Base-by-base conservation (phyloP, 2,113 vertebrate genomes). In the Channa maculata region DNA sequence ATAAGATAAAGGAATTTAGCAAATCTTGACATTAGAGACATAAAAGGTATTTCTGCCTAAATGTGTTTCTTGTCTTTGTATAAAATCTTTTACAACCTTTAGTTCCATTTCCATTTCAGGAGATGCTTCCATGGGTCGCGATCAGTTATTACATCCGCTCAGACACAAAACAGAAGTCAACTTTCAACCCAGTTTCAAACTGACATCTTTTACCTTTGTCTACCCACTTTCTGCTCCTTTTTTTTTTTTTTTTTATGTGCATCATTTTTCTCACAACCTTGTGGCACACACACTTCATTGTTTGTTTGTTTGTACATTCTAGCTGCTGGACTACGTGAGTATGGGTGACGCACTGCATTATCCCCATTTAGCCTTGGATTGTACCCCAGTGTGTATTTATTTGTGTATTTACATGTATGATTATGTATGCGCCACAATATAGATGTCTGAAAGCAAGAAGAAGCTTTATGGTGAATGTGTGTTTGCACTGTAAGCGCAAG, bases 241-340 rank as follows among this genome's bases (percentile, higher is more conserved):
- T 3, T n/a, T 6, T 52, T 36, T 58, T 67, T 5, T 60, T 48
- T 0, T 0, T 44, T 74, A 61, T 76, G 45, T 52, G 11, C 58
- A 46, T 57, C 2, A 39, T 69, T 80, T 68, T 64, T 74, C 10
- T 33, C 37, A 60, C 59, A 24, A 24, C 24, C 24, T 24, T 24
- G 24, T 65, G 59, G 68, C 65, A n/a, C 49, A 33, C 15, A 15
- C 50, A 24, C 24, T 24, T 24, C 24, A 24, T 24, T 24, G 24
- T 49, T 55, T 64, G 49, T 55, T 65, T 83, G 58, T 53, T 38
- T 57, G 33, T 15, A 48, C 52, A 52, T 11, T 51, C 53, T 39
- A 49, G 63, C 59, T 62, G 38, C 64, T 55, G n/a, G 49, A 52
- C 45, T 46, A 9, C 38, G 37, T 63, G 50, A 24, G 24, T 24